Evolutionary conservation across 1,140 invertebrate species (phyloP).

Genomic region (Ceratosolen solmsi): DNA sequence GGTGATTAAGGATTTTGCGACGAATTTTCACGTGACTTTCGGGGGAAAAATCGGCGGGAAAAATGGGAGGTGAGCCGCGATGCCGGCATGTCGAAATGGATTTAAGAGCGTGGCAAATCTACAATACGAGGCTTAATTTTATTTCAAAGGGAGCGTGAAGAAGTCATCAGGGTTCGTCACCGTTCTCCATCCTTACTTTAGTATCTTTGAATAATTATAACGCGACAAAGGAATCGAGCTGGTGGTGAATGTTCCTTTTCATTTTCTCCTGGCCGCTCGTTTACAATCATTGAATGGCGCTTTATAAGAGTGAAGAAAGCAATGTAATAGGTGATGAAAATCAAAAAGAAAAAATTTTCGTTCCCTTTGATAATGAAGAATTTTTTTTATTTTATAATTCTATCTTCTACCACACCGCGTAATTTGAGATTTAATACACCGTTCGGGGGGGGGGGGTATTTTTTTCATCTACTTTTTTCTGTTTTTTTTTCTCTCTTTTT

Average conservation of each 20-base stretch:
- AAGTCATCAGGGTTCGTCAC: not conserved
- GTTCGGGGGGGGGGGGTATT: too few relatives aligned
- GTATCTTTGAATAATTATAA: not conserved
- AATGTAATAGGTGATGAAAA: not conserved
- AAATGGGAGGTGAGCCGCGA: not conserved
- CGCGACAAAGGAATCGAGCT: not conserved
- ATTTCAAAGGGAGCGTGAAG: not conserved
- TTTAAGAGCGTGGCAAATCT: not conserved
- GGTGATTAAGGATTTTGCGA: too few relatives aligned
- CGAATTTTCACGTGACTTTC: too few relatives aligned
- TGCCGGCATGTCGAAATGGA: not conserved
- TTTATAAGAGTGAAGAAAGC: not conserved
- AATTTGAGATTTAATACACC: conserved; percentile 29
- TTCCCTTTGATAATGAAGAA: conserved; percentile 1
- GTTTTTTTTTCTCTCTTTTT: too few relatives aligned
- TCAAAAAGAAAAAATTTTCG: too few relatives aligned
- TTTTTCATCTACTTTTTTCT: too few relatives aligned
- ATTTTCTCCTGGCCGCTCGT: not conserved
- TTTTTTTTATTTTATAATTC: conserved; percentile 26
- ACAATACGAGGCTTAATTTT: not conserved
- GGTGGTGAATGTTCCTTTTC: not conserved
- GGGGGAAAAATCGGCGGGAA: not conserved
- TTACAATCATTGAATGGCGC: not conserved
- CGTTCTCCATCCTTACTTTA: not conserved
- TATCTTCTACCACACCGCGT: not conserved